Conservation (phyloP, 2,888 invertebrate genomes). For the Eilema depressum region DNA sequence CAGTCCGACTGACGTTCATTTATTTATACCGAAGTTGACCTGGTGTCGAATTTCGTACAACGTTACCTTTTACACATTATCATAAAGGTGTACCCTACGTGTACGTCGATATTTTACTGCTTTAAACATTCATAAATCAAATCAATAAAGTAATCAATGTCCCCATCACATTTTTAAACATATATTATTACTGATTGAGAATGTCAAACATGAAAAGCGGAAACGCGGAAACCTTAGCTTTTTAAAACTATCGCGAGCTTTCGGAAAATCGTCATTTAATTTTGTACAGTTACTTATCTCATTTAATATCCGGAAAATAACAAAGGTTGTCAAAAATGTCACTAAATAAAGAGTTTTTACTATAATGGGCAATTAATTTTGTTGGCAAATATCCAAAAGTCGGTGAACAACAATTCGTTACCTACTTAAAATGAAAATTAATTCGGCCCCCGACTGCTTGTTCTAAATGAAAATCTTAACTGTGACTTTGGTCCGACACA, state of each 20-base stretch:
- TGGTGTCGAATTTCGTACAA: constrained; percentile 26
- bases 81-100: not conserved
- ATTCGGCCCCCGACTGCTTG: constrained; percentile 27
- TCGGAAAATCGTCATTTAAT: no score
- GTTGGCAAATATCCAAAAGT: constrained; percentile 53
- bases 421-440: constrained; percentile 44
- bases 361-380: constrained; percentile 46
- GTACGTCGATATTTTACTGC: not conserved
- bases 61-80: constrained; percentile 21
- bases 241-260: no score
- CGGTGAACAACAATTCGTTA: constrained; percentile 35
- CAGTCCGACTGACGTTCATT: constrained; percentile 44
- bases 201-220: no score
- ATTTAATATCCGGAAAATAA: not conserved
- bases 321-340: no score
- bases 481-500: not conserved
- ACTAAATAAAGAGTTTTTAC: constrained; percentile 45
- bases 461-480: constrained; percentile 23
- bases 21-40: constrained; percentile 31
- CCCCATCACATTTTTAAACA: not conserved
- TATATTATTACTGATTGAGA: no score
- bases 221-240: no score
- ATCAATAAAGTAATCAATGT: not conserved
- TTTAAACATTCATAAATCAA: not conserved
- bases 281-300: no score